Base-by-base conservation (phyloP, 2,888 invertebrate species). In the Mermis nigrescens region DNA sequence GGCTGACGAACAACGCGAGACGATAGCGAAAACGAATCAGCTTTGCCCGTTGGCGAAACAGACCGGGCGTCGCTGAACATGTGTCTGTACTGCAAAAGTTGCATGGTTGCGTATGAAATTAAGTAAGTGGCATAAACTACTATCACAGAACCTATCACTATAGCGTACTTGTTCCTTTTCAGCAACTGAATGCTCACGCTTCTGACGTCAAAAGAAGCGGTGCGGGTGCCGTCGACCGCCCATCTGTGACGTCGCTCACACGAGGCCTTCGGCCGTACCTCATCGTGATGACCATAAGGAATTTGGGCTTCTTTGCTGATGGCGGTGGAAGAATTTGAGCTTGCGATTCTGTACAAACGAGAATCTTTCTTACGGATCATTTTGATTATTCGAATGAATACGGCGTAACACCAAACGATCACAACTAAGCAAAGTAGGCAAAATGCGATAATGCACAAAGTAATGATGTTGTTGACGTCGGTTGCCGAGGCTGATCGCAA, bases 131-230 rank as follows among this genome's bases (percentile, higher is more conserved):
- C 58, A 46, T 67, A 67, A 24, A 67, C 64, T 27, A 64, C 38
- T 15, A 67, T 66, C n/a, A 68, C 67, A 48, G 61, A 63, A 29
- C 68, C 68, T 54, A 68, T 67, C 46, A 67, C 67, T 12, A 67
- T 46, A 7, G 66, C 66, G 60, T 66, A 67, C 56, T 66, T 67
- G 60, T 64, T 62, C 22, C 68, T 62, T 58, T 57, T 57, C 57
- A 57, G 2, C 28, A 57, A 31, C 46, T 57, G 57, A n/a, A 45
- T 3, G 12, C 46, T 57, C 22, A 48, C 24, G 12, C 24, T 12
- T n/a, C 48, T 12, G 4, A n/a, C 48, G 12, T 48, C 48, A 24
- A 12, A 12, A 12, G 48, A 48, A 7, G 38, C 38, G 12, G 38
- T 38, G 38, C 38, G n/a, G n/a, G n/a, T n/a, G n/a, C n/a, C n/a